phyloP scores from a whole-genome alignment of 2,888 invertebrate species.

The Cheilosia urbana region DNA sequence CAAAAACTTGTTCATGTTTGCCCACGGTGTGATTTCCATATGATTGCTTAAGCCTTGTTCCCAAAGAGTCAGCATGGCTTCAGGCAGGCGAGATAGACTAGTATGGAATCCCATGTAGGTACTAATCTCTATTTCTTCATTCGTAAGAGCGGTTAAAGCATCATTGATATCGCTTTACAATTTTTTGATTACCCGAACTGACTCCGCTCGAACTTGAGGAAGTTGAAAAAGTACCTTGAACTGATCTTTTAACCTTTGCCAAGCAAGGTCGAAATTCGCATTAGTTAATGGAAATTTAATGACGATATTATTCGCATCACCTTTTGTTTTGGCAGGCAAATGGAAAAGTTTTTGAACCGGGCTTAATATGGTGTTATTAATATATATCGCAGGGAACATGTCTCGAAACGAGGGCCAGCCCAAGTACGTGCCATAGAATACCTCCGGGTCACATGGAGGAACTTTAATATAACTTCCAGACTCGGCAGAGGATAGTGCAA shows the following conservation, averaged over 20 bases:
- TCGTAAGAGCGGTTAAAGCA: neutral
- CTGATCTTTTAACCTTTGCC: neutral
- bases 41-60: neutral
- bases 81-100: constrained; percentile 2
- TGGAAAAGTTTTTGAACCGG: no score
- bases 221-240: neutral
- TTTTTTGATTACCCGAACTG: neutral
- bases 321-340: neutral
- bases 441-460: no score
- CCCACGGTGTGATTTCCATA: neutral
- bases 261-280: neutral
- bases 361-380: no score
- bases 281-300: neutral
- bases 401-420: no score
- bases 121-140: neutral
- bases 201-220: neutral
- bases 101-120: constrained; percentile 1
- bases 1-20: neutral
- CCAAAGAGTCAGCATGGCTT: neutral
- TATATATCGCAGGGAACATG: no score
- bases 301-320: neutral
- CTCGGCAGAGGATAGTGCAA: neutral
- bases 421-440: no score
- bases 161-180: neutral
- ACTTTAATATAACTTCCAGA: neutral